These are phyloP conservation scores for Napeogenes inachia DNA, from an alignment of 2,888 invertebrate species.

Conservation along the genomic window DNA sequence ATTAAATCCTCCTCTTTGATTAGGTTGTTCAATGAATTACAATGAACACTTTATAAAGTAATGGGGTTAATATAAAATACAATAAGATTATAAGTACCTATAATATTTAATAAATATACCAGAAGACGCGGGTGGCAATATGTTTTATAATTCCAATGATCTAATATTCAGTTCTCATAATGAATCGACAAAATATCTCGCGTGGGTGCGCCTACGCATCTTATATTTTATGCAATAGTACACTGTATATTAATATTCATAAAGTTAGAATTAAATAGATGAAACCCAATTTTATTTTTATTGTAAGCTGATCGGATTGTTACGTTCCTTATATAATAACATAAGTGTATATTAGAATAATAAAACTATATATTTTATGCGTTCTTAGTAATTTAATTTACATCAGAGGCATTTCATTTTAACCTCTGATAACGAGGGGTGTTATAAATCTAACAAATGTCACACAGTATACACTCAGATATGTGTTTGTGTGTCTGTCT, in stretches of 20 bases:
- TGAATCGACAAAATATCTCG: constrained; percentile 37
- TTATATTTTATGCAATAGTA: background rate
- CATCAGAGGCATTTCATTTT: too few species aligned
- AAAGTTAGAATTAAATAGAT: constrained; percentile 23
- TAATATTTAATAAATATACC: too few species aligned
- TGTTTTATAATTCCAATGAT: constrained; percentile 31
- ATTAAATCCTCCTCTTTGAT: constrained; percentile 43
- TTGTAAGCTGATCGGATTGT: constrained; percentile 24
- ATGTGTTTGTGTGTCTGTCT: too few species aligned
- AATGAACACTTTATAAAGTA: too few species aligned
- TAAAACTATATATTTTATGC: background rate
- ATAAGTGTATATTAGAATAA: constrained; percentile 20
- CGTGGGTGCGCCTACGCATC: constrained; percentile 40
- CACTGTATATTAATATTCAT: constrained; percentile 14
- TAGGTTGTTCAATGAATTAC: constrained; percentile 35
- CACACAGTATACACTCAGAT: too few species aligned
- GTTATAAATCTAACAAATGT: too few species aligned
- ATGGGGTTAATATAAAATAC: too few species aligned
- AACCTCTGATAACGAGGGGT: too few species aligned
- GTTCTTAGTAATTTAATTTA: too few species aligned
- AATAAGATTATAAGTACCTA: too few species aligned
- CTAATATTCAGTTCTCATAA: constrained; percentile 38
- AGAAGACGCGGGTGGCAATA: constrained; percentile 21
- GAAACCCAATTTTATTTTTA: constrained; percentile 13
- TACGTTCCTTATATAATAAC: constrained; percentile 9